These are phyloP conservation scores for Branchellion lobata DNA, from an alignment of 2,888 invertebrate species.

Conservation along the genomic window DNA sequence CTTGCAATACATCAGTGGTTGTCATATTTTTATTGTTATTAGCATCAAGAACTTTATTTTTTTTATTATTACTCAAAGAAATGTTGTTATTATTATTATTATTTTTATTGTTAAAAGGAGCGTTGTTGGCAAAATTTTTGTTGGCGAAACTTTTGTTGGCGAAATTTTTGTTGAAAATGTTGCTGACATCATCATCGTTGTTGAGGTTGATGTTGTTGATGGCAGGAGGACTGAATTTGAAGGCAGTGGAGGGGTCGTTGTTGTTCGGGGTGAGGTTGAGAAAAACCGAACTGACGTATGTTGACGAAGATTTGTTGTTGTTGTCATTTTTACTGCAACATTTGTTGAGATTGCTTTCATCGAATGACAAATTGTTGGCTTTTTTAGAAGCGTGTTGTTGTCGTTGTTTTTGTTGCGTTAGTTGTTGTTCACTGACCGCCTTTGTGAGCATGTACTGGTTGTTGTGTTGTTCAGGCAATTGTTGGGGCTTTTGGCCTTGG, in stretches of 20 bases:
- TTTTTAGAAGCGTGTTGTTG: background rate
- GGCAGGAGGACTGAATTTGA: background rate
- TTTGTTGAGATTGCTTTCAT: background rate
- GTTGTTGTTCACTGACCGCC: conserved; percentile 2
- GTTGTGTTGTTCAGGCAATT: background rate
- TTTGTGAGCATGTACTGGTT: background rate
- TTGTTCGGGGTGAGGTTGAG: conserved; percentile 2
- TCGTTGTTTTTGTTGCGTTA: background rate
- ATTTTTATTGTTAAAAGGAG: too few relatives aligned
- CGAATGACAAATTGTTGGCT: background rate
- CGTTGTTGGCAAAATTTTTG: too few relatives aligned
- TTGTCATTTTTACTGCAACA: background rate
- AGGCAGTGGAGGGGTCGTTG: background rate
- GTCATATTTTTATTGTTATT: too few relatives aligned
- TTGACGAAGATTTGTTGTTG: background rate
- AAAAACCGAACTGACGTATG: conserved; percentile 6
- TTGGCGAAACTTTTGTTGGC: too few relatives aligned
- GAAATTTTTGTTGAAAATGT: background rate
- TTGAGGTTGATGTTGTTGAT: background rate
- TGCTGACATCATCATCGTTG: background rate
- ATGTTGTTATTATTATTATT: too few relatives aligned
- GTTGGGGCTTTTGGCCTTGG: background rate
- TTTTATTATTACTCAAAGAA: too few relatives aligned
- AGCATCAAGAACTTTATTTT: too few relatives aligned
- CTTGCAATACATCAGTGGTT: too few relatives aligned